Evolutionary conservation across 2,888 invertebrate species (phyloP).

Genomic region (Cyrtodaria siliqua): DNA sequence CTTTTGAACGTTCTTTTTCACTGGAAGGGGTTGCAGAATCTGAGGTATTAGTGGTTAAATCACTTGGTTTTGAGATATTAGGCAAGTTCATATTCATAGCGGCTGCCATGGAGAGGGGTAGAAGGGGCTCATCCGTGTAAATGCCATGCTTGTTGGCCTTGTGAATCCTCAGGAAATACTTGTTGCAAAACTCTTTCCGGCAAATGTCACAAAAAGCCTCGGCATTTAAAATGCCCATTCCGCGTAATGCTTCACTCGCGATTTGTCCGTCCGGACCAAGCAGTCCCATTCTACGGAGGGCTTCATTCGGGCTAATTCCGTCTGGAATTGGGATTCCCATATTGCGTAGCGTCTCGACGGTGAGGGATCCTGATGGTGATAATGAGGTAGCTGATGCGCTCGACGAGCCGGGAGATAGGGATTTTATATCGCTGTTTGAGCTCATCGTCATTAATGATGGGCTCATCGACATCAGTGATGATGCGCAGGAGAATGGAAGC

Average conservation of each 20-base stretch:
- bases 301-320: slow-evolving; percentile 60
- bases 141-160: slow-evolving; percentile 85
- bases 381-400: slow-evolving; percentile 64
- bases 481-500: slow-evolving; percentile 65
- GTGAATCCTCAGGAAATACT: slow-evolving; percentile 85
- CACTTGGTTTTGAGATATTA: slow-evolving; percentile 53
- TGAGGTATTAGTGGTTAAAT: slow-evolving; percentile 67
- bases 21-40: slow-evolving; percentile 57
- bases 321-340: slow-evolving; percentile 64
- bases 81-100: slow-evolving; percentile 54
- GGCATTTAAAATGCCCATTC: slow-evolving; percentile 85
- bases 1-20: slow-evolving; percentile 61
- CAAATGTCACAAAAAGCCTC: slow-evolving; percentile 98
- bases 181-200: slow-evolving; percentile 87
- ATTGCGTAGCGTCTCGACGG: slow-evolving; percentile 58
- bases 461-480: slow-evolving; percentile 39
- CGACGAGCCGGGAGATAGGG: slow-evolving; percentile 51
- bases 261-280: slow-evolving; percentile 61
- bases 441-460: slow-evolving; percentile 46
- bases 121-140: slow-evolving; percentile 68
- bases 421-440: slow-evolving; percentile 49
- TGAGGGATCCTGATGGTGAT: slow-evolving; percentile 58
- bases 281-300: slow-evolving; percentile 58
- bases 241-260: slow-evolving; percentile 66
- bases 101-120: slow-evolving; percentile 57